Evolutionary conservation across 2,888 invertebrate genomes (phyloP).

Genomic region (Sicus ferrugineus): DNA sequence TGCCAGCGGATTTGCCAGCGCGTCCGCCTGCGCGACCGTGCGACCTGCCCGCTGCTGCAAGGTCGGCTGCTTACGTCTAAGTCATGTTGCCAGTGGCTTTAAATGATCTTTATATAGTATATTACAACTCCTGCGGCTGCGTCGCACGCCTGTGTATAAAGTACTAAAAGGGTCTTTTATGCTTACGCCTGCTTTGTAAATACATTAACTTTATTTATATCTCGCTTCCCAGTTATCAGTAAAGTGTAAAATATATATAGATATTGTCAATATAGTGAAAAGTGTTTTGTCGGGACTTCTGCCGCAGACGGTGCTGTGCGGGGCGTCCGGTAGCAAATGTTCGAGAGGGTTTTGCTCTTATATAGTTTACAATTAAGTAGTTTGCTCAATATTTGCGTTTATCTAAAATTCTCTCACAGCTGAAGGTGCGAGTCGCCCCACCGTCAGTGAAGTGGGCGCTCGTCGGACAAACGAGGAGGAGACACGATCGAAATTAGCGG

Average conservation of each 20-base stretch:
- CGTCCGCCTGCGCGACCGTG: conserved; percentile 43
- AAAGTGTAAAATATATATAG: conserved; percentile 64
- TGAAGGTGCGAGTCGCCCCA: conserved; percentile 17
- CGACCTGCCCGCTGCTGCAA: too few species aligned
- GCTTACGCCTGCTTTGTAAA: conserved; percentile 50
- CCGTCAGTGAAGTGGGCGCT: conserved; percentile 38
- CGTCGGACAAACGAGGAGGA: not conserved
- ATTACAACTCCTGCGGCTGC: conserved; percentile 20
- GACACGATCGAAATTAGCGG: not conserved
- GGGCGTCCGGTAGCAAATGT: conserved; percentile 40
- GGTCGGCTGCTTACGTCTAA: too few species aligned
- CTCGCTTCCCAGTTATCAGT: conserved; percentile 45
- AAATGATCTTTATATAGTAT: conserved; percentile 34
- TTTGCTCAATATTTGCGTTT: conserved; percentile 37
- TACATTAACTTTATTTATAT: conserved; percentile 47
- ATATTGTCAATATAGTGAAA: conserved; percentile 64
- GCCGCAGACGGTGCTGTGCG: conserved; percentile 33
- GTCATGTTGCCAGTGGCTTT: not conserved
- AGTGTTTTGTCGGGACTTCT: conserved; percentile 57
- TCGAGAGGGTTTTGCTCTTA: conserved; percentile 21
- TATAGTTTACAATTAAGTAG: conserved; percentile 12
- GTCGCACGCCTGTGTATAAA: conserved; percentile 53
- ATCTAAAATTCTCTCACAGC: conserved; percentile 49
- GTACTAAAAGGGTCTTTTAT: conserved; percentile 53
- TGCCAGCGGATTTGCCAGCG: too few species aligned